Conservation (phyloP, 2,113 vertebrate species). For the Ciconia boyciana region DNA sequence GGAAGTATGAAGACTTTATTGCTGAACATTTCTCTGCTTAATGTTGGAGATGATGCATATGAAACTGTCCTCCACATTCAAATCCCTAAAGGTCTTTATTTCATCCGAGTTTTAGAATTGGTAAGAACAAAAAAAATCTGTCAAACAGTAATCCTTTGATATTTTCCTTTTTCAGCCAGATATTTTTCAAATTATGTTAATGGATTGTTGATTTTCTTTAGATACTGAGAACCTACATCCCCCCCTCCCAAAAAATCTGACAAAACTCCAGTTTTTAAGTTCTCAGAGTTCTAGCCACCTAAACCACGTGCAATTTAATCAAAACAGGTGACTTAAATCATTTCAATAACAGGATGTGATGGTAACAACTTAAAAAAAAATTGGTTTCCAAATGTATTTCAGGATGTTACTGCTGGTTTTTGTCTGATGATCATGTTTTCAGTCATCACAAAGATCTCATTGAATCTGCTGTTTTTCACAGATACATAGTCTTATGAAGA, state of each 20-base stretch:
- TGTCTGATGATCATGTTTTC: neutral
- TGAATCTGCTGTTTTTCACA: neutral
- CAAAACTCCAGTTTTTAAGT: neutral
- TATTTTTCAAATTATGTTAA: neutral
- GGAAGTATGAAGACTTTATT: constrained; percentile 81
- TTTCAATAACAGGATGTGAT: neutral
- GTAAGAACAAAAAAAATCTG: constrained; percentile 70
- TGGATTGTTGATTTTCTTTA: neutral
- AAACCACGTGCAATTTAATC: neutral
- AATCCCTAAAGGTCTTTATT: constrained; percentile 86
- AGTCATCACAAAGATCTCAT: neutral
- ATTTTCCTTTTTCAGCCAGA: neutral
- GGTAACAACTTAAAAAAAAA: neutral
- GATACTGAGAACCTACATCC: neutral
- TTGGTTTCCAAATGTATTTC: neutral
- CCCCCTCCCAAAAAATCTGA: neutral
- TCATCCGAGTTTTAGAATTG: constrained; percentile 83
- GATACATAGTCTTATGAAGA: neutral
- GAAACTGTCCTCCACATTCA: constrained; percentile 79
- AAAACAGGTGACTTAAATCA: neutral
- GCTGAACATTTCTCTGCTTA: constrained; percentile 81
- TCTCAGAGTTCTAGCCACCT: neutral
- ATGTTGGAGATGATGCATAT: constrained; percentile 90
- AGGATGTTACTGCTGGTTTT: neutral
- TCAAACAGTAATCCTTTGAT: neutral